These are phyloP conservation scores for Yponomeuta evonymella DNA, from an alignment of 2,888 invertebrate genomes.

Conservation along the genomic window DNA sequence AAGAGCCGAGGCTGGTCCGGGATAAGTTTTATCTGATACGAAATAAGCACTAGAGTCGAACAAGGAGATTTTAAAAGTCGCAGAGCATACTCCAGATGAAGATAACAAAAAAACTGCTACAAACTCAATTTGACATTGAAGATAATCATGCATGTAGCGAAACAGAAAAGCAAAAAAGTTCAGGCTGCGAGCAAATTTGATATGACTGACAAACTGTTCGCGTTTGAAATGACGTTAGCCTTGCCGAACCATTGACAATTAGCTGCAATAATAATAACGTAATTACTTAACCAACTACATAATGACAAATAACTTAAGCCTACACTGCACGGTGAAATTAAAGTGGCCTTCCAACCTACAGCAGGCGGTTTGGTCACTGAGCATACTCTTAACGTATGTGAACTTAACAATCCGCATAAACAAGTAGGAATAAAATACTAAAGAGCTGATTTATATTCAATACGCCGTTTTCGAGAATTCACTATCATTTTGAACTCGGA, in stretches of 20 bases:
- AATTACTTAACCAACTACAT: background rate
- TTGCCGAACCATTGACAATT: constrained; percentile 8
- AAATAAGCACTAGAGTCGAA: too few relatives aligned
- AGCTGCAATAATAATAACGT: background rate
- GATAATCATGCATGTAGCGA: background rate
- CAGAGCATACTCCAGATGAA: background rate
- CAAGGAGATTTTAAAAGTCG: too few relatives aligned
- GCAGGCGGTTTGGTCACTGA: too few relatives aligned
- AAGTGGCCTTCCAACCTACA: too few relatives aligned
- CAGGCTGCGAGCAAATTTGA: background rate
- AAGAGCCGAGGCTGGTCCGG: background rate
- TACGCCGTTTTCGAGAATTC: background rate
- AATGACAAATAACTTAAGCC: background rate
- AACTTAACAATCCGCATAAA: too few relatives aligned
- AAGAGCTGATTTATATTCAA: too few relatives aligned
- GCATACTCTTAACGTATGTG: too few relatives aligned
- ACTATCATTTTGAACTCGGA: background rate
- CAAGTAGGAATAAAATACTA: too few relatives aligned
- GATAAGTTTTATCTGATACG: too few relatives aligned
- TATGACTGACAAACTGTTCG: constrained; percentile 7
- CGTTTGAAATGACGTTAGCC: background rate
- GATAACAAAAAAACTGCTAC: background rate
- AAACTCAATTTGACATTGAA: background rate
- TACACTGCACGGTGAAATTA: too few relatives aligned
- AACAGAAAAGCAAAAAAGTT: background rate